Conservation (phyloP, 2,888 invertebrate species). For the Sinopyrophorus schimmeli region DNA sequence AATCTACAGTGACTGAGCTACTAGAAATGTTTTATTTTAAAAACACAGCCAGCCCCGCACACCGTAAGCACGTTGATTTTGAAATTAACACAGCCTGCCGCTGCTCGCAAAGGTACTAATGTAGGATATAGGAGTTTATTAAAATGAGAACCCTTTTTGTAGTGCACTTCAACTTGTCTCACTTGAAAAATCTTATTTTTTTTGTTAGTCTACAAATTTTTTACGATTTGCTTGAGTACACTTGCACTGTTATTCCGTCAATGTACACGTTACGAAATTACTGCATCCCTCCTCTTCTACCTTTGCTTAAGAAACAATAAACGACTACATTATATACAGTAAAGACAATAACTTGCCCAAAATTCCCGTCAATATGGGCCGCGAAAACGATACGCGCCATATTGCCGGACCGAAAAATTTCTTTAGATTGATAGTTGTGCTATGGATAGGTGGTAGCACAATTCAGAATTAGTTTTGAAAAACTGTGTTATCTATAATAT, state of each 20-base stretch:
- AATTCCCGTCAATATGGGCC: too few species aligned
- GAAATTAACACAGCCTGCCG: slow-evolving; percentile 25
- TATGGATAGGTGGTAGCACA: slow-evolving; percentile 14
- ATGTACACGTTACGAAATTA: slow-evolving; percentile 11
- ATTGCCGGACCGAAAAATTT: too few species aligned
- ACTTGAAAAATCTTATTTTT: neutral
- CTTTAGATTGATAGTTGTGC: neutral
- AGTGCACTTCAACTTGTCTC: slow-evolving; percentile 16
- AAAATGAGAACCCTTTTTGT: slow-evolving; percentile 10
- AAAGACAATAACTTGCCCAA: too few species aligned
- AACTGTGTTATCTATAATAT: slow-evolving; percentile 22
- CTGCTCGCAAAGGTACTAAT: slow-evolving; percentile 36
- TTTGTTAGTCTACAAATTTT: slow-evolving; percentile 2
- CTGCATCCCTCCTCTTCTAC: slow-evolving; percentile 13
- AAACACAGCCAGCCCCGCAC: slow-evolving; percentile 46
- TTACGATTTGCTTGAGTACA: slow-evolving; percentile 11
- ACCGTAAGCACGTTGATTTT: slow-evolving; percentile 32
- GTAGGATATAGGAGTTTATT: slow-evolving; percentile 20
- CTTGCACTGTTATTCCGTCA: slow-evolving; percentile 17
- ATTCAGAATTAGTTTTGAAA: slow-evolving; percentile 35
- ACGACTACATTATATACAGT: too few species aligned
- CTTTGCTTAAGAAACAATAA: slow-evolving; percentile 10
- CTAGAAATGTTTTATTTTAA: slow-evolving; percentile 24
- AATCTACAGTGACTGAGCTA: too few species aligned
- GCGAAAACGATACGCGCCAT: too few species aligned